Conservation (phyloP, 1,140 invertebrate genomes). For the Archivesica marissinica region DNA sequence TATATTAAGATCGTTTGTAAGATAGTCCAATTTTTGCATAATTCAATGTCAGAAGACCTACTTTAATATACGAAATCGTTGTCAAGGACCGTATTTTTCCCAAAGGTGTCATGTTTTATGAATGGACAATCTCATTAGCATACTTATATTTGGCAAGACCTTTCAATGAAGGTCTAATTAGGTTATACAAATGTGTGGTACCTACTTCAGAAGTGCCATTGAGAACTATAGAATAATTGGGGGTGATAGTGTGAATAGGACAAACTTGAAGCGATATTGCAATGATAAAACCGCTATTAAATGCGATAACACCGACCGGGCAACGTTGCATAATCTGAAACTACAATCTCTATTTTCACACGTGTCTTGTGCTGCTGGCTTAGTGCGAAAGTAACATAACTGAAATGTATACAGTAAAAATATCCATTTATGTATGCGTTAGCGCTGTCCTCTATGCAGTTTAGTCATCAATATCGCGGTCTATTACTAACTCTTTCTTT, state of each 20-base stretch:
- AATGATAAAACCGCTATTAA: too few relatives aligned
- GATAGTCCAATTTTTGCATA: conserved; percentile 7
- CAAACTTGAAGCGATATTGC: not conserved
- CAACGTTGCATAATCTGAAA: too few relatives aligned
- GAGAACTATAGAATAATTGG: too few relatives aligned
- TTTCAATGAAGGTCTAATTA: not conserved
- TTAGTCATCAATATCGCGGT: not conserved
- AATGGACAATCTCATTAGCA: not conserved
- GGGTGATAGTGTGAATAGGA: too few relatives aligned
- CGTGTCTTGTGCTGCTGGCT: too few relatives aligned
- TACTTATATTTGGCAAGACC: not conserved
- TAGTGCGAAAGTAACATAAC: too few relatives aligned
- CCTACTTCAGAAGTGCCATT: too few relatives aligned
- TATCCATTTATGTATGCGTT: too few relatives aligned
- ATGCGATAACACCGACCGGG: too few relatives aligned
- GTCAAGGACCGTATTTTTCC: not conserved
- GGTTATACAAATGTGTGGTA: not conserved
- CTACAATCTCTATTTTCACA: too few relatives aligned
- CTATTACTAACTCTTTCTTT: not conserved
- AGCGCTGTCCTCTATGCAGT: too few relatives aligned
- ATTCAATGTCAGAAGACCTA: not conserved
- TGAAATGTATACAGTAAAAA: too few relatives aligned
- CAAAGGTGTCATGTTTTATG: not conserved
- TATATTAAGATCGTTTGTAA: not conserved
- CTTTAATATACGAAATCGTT: not conserved